Evolutionary conservation across 1,140 invertebrate genomes (phyloP), one percentile per base, ranked within the genome.

Genomic region (Venturia canescens): DNA sequence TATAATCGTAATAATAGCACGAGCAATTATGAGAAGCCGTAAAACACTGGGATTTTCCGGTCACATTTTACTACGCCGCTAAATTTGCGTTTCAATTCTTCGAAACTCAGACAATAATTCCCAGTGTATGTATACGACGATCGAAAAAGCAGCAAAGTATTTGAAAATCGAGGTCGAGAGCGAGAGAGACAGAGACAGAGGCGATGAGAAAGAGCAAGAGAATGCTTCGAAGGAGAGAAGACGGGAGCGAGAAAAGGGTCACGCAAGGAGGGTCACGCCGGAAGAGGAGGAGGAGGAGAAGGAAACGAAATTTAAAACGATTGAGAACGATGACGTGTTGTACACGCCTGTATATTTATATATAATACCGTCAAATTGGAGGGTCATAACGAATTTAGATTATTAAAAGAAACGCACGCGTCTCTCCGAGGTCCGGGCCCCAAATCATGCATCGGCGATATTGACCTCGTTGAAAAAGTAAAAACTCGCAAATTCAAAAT

Each of bases 201-300:
- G 60, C 60, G 60, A 63, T 63, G 60, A 63, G 13, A 63, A 63
- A 63, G 23, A 63, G 21, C 26, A 63, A 63, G 60, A 63, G 60
- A 4, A 63, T 63, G 60, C 3, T 63, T 26, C 23, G 21, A 13
- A 63, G 60, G 23, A 63, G 60, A 23, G 27, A 63, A 63, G 60
- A 63, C 23, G 60, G 23, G 23, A 63, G 60, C 60, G 60, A 63
- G 60, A 63, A 63, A 63, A 63, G 60, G 60, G 60, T 63, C 60
- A 63, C 23, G 60, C n/a, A 63, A 63, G n/a, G 60, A 63, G 23
- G 60, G 11, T 63, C 60, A 63, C n/a, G 50, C 50, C 50, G 50
- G 50, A 53, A n/a, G 50, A 53, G 50, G 50, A 53, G 48, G 38
- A 44, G 38, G 48, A 50, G 50, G 50, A 53, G 50, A 21, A 18